Conservation (phyloP, 1,140 invertebrate genomes). For the Mesaphorura yosii region DNA sequence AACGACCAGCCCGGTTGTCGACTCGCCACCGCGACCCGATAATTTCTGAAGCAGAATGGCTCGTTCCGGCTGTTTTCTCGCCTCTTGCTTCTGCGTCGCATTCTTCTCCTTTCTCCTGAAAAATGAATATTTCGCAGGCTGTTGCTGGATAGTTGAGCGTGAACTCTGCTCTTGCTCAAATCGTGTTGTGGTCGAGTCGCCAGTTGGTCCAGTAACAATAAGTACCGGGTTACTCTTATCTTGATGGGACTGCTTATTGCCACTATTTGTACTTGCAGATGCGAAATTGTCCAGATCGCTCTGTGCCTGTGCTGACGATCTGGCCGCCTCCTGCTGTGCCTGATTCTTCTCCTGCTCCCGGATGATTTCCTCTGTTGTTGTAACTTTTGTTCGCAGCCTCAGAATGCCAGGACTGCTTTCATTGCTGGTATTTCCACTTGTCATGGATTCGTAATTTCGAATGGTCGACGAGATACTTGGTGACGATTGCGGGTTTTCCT, state of each 20-base stretch:
- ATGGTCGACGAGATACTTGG: neutral
- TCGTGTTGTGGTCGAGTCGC: neutral
- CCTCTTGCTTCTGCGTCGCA: no score
- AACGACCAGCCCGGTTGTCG: neutral
- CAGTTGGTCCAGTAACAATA: neutral
- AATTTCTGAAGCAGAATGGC: neutral
- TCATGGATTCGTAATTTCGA: neutral
- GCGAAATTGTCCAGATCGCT: no score
- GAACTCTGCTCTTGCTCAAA: neutral
- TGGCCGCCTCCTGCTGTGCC: no score
- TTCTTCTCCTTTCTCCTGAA: no score
- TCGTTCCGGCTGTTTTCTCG: no score
- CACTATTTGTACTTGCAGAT: neutral
- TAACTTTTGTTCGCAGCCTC: constrained; percentile 29
- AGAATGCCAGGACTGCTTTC: constrained; percentile 15
- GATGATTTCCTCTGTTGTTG: constrained; percentile 29
- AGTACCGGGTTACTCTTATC: neutral
- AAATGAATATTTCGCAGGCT: no score
- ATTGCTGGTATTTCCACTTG: no score
- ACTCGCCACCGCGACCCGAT: neutral
- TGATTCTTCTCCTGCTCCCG: neutral
- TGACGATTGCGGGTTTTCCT: neutral
- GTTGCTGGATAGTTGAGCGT: neutral
- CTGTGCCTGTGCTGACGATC: no score
- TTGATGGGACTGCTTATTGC: neutral